These are phyloP conservation scores for Theocolax elegans DNA, from an alignment of 1,140 invertebrate genomes.

Conservation along the genomic window DNA sequence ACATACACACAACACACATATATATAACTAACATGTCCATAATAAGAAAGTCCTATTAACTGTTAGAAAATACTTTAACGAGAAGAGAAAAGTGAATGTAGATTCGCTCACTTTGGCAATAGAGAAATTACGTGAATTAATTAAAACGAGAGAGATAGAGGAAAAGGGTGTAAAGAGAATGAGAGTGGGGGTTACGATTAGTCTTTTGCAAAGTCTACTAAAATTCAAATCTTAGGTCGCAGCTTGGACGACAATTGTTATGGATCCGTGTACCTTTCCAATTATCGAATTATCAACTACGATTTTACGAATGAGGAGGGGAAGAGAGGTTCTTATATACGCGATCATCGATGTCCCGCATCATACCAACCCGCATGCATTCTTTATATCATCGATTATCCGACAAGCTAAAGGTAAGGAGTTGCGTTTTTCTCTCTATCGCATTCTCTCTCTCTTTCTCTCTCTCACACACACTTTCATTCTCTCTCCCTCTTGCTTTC, in stretches of 20 bases:
- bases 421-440: too few species aligned
- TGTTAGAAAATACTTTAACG: background rate
- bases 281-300: background rate
- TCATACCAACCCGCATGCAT: too few species aligned
- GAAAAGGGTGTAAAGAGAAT: background rate
- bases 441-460: too few species aligned
- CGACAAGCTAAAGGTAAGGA: too few species aligned
- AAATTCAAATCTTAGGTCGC: conserved; percentile 14
- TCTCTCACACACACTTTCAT: too few species aligned
- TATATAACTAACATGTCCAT: background rate
- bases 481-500: too few species aligned
- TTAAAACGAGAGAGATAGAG: background rate
- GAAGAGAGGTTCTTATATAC: too few species aligned
- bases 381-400: too few species aligned
- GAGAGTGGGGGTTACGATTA: background rate
- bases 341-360: too few species aligned
- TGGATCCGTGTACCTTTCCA: conserved; percentile 12
- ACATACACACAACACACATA: too few species aligned
- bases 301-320: too few species aligned
- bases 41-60: conserved; percentile 11
- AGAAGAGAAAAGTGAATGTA: background rate
- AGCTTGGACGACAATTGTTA: conserved; percentile 15
- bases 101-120: background rate
- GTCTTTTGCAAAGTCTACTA: background rate
- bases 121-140: background rate